A percentile compares a stretch with the other conserved stretches of the same genome.
Conservation (phyloP, 2,888 invertebrate genomes). For the Augochlorella aurata region DNA sequence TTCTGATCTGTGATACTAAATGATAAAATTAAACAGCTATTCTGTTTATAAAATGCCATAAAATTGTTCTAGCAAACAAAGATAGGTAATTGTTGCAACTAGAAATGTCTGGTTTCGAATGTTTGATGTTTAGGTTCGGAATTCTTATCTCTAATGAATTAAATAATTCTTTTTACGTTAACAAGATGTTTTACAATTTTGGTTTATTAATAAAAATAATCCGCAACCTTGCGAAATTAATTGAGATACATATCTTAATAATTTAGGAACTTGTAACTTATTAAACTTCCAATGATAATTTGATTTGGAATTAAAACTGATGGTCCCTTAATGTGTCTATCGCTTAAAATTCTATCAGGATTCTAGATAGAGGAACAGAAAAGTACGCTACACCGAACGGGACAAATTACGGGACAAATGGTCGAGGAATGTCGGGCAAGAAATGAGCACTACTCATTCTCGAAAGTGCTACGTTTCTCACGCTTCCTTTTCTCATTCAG, state of each 20-base stretch:
- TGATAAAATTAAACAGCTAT: no score
- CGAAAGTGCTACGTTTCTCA: conserved; percentile 68
- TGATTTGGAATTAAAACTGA: conserved; percentile 10
- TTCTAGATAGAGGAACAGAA: not conserved
- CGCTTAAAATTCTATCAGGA: not conserved
- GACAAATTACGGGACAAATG: conserved; percentile 62
- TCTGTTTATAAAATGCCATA: no score
- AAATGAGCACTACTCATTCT: conserved; percentile 66
- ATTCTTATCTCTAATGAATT: no score
- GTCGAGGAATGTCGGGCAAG: conserved; percentile 31
- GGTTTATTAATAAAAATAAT: no score
- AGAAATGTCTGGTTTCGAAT: no score
- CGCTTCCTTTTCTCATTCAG: conserved; percentile 11
- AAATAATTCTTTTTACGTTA: no score
- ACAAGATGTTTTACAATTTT: no score
- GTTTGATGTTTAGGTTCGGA: no score
- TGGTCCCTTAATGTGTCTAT: not conserved
- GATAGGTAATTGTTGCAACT: no score
- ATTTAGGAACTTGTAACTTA: not conserved
- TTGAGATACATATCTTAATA: not conserved
- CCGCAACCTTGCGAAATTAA: not conserved
- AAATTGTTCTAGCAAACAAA: no score
- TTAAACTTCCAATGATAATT: not conserved
- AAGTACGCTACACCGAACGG: conserved; percentile 3
- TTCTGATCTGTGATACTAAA: no score